phyloP scores from a whole-genome alignment of 1,140 invertebrate species.

The Lepidostoma basale region DNA sequence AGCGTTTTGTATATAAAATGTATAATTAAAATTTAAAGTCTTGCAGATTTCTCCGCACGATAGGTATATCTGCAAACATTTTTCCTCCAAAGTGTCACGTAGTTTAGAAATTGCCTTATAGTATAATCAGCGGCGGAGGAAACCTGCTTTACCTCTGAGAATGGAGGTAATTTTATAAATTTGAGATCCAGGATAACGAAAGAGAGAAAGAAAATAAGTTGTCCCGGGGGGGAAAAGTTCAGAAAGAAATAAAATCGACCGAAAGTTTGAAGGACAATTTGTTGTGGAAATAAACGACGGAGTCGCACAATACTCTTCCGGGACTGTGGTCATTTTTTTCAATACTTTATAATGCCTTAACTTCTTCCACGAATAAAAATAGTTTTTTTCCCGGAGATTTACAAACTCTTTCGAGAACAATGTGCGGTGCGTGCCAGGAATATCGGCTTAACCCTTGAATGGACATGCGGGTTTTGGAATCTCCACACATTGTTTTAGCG shows the following conservation, averaged over 20 bases:
- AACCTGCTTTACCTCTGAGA: slow-evolving; percentile 17
- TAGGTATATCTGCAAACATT: slow-evolving; percentile 13
- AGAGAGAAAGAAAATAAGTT: slow-evolving; percentile 19
- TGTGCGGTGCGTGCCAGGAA: too few species aligned
- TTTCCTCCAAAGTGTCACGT: slow-evolving; percentile 5
- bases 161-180: slow-evolving; percentile 18
- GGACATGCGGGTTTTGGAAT: too few species aligned
- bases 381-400: not conserved
- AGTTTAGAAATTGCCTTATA: slow-evolving; percentile 23
- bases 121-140: slow-evolving; percentile 12
- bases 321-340: slow-evolving; percentile 7
- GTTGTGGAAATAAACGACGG: slow-evolving; percentile 25
- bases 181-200: slow-evolving; percentile 24
- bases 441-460: too few species aligned
- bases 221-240: slow-evolving; percentile 25
- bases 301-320: not conserved
- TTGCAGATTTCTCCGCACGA: not conserved
- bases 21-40: slow-evolving; percentile 13
- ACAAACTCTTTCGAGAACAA: too few species aligned
- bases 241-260: slow-evolving; percentile 27
- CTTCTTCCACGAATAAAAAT: not conserved
- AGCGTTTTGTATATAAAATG: too few species aligned
- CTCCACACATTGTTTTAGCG: too few species aligned
- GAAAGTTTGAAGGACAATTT: slow-evolving; percentile 32
- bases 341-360: not conserved